Evolutionary conservation across 2,113 vertebrate genomes (phyloP), one percentile per base, ranked within the genome.

Genomic region (Oenanthe melanoleuca): DNA sequence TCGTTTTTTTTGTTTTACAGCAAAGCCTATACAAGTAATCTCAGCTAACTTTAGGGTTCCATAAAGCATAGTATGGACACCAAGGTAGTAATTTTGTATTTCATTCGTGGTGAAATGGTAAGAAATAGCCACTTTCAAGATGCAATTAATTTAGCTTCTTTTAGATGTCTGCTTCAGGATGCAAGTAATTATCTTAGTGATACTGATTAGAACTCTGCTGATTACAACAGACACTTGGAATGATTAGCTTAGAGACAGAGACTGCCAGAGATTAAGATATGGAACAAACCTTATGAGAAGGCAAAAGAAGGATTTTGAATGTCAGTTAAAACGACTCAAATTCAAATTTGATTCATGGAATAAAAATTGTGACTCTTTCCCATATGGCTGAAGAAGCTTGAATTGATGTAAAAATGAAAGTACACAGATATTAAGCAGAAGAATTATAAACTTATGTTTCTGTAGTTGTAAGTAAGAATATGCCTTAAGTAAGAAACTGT

Each of bases 141-240:
- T 50, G 78, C 37, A 93, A 92, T 84, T 95, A 95, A 89, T 89
- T 74, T 61, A 71, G 31, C 23, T 73, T 80, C 70, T 60, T 87
- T 89, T 23, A 89, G 37, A 72, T 64, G 47, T 40, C 73, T 89
- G 34, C 89, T 95, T 89, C 61, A 85, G 57, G 61, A 94, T 88
- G 81, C 57, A 89, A 89, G 73, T 93, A 94, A 91, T 95, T 95
- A 88, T 53, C 73, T 65, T 47, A 44, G 61, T 88, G 78, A 60
- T 75, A 71, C 73, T 94, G 85, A 93, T 95, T 93, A 89, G 65
- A 89, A 53, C 74, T 93, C 31, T 19, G 33, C 81, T 91, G 95
- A 96, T 96, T 96, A 85, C 70, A 91, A 49, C 64, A 93, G 89
- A 53, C 74, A 79, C 81, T 94, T 93, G 57, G 78, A 93, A 94